Base-by-base conservation (phyloP, 2,113 vertebrate genomes). In the Saguinus imperator region DNA sequence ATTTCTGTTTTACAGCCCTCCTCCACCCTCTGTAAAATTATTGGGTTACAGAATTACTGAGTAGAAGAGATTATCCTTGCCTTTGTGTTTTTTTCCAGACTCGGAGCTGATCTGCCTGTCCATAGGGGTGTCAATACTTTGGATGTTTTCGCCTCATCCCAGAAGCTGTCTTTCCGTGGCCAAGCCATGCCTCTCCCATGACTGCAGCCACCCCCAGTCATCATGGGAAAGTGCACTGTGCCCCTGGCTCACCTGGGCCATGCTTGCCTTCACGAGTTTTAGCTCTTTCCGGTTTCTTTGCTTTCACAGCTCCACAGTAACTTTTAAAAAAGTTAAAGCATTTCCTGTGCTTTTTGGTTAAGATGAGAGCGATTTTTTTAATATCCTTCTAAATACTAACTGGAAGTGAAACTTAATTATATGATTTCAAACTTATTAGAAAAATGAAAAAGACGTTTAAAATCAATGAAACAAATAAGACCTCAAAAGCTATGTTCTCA, bases 11-110 rank as follows among this genome's bases (percentile, higher is more conserved):
- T 77, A 40, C 21, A 48, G 32, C 29, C 5, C 16, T 29, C 14
- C 13, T 32, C 1, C 3, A 48, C 2, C 23, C 1, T 16, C 6
- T 0, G 2, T 25, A 55, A n/a, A 21, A n/a, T 52, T 27, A 45
- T 27, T 2, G 1, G 57, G 29, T 61, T 37, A 18, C 9, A 50
- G 40, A 35, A 20, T 86, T 55, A 35, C 4, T 55, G 35, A 16
- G 61, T n/a, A 3, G 48, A 48, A 18, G 3, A 4, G n/a, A 12
- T 76, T 16, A 12, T n/a, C 83, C n/a, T 55, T 45, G 35, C 23
- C 45, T 4, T 14, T 45, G 43, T 25, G 9, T 45, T 32, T 82
- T 17, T 17, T 16, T 25, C 50, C 12, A 8, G 11, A 58, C 8
- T 16, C 16, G 0, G 27, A 48, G 7, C 40, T 52, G 68, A 48